These are phyloP conservation scores for Enteromius fasciolatus DNA, from an alignment of 2,797 vertebrate species.

Conservation along the genomic window DNA sequence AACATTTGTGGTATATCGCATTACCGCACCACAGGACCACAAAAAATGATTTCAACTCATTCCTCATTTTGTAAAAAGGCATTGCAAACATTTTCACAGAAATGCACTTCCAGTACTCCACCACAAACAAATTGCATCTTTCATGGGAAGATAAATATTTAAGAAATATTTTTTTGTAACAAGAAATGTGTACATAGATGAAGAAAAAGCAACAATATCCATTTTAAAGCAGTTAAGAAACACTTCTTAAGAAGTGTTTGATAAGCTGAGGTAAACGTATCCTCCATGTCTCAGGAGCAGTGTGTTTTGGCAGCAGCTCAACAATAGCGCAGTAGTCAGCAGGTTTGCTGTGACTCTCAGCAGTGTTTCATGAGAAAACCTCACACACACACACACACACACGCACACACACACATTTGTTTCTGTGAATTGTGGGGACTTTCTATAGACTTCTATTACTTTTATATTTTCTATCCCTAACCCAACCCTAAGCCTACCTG, in stretches of 20 bases:
- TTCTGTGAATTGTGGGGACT: not conserved
- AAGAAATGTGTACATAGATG: not conserved
- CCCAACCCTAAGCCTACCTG: too few relatives aligned
- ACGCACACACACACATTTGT: not conserved
- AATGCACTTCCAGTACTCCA: not conserved
- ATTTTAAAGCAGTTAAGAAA: conserved; percentile 12
- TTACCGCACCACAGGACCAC: not conserved
- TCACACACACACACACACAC: not conserved
- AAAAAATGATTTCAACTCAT: not conserved
- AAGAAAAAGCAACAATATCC: not conserved
- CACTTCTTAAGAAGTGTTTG: not conserved
- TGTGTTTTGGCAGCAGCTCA: conserved; percentile 31
- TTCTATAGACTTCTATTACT: not conserved
- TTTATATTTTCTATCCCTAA: too few relatives aligned
- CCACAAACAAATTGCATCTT: not conserved
- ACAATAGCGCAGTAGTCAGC: conserved; percentile 26
- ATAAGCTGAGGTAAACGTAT: conserved; percentile 37
- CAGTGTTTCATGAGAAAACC: conserved; percentile 10
- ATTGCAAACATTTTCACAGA: not conserved
- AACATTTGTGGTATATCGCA: not conserved
- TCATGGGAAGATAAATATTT: not conserved
- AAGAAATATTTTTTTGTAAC: not conserved
- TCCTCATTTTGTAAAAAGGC: not conserved
- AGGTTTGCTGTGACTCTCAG: conserved; percentile 1
- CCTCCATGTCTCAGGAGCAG: conserved; percentile 27